Percentiles rank a stretch among this genome's conserved stretches.
These are phyloP conservation scores for Gymnobelideus leadbeateri DNA, from an alignment of 2,113 vertebrate species.

Conservation along the genomic window DNA sequence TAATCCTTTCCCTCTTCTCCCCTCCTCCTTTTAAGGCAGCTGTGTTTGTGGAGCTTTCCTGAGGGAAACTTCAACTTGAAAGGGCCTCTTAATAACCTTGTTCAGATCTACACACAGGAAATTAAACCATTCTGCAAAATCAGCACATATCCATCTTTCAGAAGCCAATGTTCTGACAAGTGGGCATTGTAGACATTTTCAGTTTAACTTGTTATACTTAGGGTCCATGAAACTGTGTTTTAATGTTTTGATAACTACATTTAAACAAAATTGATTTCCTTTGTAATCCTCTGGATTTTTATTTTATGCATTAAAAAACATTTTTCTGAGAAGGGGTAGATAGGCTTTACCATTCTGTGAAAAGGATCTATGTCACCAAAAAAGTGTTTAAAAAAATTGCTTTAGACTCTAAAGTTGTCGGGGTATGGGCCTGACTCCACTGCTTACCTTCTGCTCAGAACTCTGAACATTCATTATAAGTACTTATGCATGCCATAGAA, in stretches of 20 bases:
- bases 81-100: slow-evolving; percentile 83
- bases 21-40: slow-evolving; percentile 64
- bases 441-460: background rate
- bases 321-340: background rate
- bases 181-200: slow-evolving; percentile 61
- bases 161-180: slow-evolving; percentile 70
- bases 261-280: background rate
- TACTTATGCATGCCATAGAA: background rate
- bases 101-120: slow-evolving; percentile 77
- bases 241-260: background rate
- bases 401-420: background rate
- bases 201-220: slow-evolving; percentile 73
- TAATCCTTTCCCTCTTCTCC: background rate
- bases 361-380: background rate
- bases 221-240: background rate
- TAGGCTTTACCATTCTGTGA: background rate
- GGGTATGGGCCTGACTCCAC: background rate
- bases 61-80: slow-evolving; percentile 80
- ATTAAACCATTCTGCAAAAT: slow-evolving; percentile 84
- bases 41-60: slow-evolving; percentile 78
- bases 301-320: background rate
- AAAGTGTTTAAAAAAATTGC: background rate
- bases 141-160: slow-evolving; percentile 76
- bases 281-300: background rate
- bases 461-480: background rate